Evolutionary conservation across 2,888 invertebrate species (phyloP), one percentile per base, ranked within the genome.

Genomic region (Argyra leucocephala): DNA sequence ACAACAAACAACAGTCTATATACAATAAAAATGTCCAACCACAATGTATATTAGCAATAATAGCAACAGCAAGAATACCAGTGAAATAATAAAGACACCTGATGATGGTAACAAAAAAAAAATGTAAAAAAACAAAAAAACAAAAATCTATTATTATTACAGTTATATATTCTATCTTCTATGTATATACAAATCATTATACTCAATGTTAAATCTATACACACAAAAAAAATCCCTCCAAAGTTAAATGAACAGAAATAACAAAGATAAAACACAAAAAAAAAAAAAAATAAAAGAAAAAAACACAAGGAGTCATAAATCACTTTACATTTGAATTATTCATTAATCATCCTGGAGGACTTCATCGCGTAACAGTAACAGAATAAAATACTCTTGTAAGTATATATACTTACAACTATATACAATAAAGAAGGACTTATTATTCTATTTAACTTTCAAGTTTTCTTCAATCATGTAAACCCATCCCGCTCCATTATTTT

Each of bases 261-360:
- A 48, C 15, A 37, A 37, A n/a, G 31, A 10, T 10, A 31, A 31
- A 31, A 31, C 31, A 31, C 31, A 48, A 48, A 15, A 48, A 15
- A 48, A 48, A 48, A 48, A 9, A 48, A 18, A 48, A 48, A 15
- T 18, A 48, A 48, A 6, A 48, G 18, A 48, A 6, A 6, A 48
- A 18, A 22, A 18, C 23, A 59, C 23, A 12, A 23, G 23, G 23
- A 59, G 23, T 59, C 59, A 59, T 59, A 59, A 59, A 59, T 59
- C 59, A 59, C 59, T 59, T 59, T 59, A 59, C 23, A 59, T 59
- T 59, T 59, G 59, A 59, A 59, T 59, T 59, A 59, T 59, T 59
- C 59, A 59, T 59, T 59, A 59, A 59, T 59, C 59, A 59, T 59
- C 18, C 59, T 48, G 48, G 23, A 23, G 59, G 59, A 59, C 59